Evolutionary conservation across 2,888 invertebrate genomes (phyloP).

Genomic region (Phragmatobia fuliginosa): DNA sequence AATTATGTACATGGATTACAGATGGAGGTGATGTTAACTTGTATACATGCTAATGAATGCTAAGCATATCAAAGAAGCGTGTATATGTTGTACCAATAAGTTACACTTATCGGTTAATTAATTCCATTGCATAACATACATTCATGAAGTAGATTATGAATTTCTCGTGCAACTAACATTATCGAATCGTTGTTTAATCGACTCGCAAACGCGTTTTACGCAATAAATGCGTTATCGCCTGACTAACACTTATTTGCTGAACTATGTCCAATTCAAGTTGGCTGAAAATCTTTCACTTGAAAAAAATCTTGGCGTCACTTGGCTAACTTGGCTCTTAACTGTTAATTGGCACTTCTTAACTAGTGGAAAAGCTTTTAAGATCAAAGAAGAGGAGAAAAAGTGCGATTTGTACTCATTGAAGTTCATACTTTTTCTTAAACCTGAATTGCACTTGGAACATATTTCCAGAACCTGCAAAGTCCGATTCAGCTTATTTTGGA

Average conservation of each 20-base stretch:
- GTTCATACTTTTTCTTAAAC: neutral
- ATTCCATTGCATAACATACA: conserved; percentile 39
- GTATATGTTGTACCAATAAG: conserved; percentile 32
- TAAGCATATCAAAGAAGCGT: conserved; percentile 28
- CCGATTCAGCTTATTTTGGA: neutral
- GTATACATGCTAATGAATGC: conserved; percentile 23
- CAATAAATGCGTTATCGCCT: conserved; percentile 24
- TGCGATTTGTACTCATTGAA: conserved; percentile 28
- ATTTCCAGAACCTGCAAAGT: neutral
- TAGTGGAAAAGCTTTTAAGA: conserved; percentile 31
- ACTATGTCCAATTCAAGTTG: conserved; percentile 26
- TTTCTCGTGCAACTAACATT: conserved; percentile 39
- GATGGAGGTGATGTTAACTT: neutral
- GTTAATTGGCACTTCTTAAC: conserved; percentile 41
- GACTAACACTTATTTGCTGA: conserved; percentile 16
- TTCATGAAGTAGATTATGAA: conserved; percentile 37
- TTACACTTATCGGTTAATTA: conserved; percentile 25
- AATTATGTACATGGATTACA: neutral
- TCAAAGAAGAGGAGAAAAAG: conserved; percentile 37
- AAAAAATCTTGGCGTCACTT: conserved; percentile 29
- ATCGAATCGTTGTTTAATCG: conserved; percentile 42
- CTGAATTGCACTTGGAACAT: neutral
- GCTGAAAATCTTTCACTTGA: conserved; percentile 25
- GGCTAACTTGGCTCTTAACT: conserved; percentile 17
- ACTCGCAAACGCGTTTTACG: conserved; percentile 35